Percentiles rank a stretch among this genome's conserved stretches.
These are phyloP conservation scores for Aplodontia rufa DNA, from an alignment of 2,113 vertebrate species.

Conservation along the genomic window DNA sequence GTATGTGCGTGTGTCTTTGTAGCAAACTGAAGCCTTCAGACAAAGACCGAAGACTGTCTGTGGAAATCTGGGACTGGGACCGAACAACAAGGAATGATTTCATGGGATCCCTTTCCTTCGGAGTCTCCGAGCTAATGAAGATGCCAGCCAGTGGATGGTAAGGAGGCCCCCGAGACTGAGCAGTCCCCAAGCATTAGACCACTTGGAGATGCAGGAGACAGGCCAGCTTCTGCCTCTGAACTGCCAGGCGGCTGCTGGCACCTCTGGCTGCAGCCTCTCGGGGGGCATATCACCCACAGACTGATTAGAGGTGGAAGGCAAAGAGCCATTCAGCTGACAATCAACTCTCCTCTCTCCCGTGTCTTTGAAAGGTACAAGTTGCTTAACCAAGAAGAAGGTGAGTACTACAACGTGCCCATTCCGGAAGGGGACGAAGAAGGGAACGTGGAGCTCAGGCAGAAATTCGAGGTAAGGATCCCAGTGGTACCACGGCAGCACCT, in stretches of 20 bases:
- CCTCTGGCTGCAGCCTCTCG: neutral
- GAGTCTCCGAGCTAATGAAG: conserved; percentile 97
- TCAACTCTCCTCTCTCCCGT: neutral
- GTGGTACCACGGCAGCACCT: accelerated
- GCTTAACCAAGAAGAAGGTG: conserved; percentile 96
- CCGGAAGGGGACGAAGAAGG: conserved; percentile 94
- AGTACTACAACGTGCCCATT: conserved; percentile 98
- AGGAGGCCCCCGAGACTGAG: conserved; percentile 32
- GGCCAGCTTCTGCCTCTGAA: neutral
- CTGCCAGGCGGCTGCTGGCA: accelerated
- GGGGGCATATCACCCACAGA: neutral
- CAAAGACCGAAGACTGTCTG: conserved; percentile 95
- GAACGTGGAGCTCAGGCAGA: conserved; percentile 94
- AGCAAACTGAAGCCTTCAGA: conserved; percentile 95
- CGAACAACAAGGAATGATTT: conserved; percentile 97
- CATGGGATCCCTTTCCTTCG: conserved; percentile 98
- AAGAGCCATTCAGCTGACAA: accelerated
- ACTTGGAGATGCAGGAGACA: neutral
- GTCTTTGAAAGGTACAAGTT: conserved; percentile 91
- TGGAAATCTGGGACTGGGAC: conserved; percentile 99
- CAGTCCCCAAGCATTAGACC: too few species aligned
- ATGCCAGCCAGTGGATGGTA: conserved; percentile 93
- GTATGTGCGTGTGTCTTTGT: neutral
- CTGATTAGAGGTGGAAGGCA: too few species aligned
- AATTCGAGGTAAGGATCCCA: conserved; percentile 93